Conservation (phyloP, 2,797 vertebrate species). For the Cossypha polioptera region DNA sequence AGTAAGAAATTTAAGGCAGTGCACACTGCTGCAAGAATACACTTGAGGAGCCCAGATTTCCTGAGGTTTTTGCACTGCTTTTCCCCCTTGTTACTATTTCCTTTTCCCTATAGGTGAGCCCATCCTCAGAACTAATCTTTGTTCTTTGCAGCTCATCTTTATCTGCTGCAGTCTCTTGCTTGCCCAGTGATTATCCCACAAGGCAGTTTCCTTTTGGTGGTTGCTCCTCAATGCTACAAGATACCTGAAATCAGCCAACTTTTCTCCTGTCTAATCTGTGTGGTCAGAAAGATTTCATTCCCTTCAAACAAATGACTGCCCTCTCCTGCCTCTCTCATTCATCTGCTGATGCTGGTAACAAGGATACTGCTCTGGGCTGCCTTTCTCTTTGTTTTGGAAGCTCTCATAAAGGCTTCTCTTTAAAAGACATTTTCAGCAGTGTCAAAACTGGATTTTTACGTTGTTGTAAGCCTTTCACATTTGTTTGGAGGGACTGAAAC, state of each 20-base stretch:
- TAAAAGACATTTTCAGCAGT: not conserved
- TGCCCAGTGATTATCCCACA: not conserved
- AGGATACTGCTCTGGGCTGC: not conserved
- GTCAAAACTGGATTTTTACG: not conserved
- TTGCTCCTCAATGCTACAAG: slow-evolving; percentile 3
- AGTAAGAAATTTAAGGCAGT: not conserved
- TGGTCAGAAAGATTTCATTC: slow-evolving; percentile 36
- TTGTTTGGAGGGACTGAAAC: not conserved
- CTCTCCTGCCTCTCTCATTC: not conserved
- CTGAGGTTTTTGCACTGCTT: not conserved
- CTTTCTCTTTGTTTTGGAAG: not conserved
- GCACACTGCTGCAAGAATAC: not conserved
- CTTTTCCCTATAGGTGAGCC: not conserved
- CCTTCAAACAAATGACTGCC: not conserved
- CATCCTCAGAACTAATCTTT: not conserved
- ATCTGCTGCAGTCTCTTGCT: slow-evolving; percentile 15
- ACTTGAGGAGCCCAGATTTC: not conserved
- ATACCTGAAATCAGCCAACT: not conserved
- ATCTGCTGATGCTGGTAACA: not conserved
- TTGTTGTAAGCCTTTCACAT: not conserved
- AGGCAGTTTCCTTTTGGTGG: slow-evolving; percentile 39
- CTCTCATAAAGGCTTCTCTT: not conserved
- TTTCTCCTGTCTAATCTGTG: slow-evolving; percentile 7
- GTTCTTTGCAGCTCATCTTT: not conserved
- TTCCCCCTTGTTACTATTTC: not conserved